Evolutionary conservation across 2,113 vertebrate species (phyloP), one percentile per base, ranked within the genome.

Genomic region (Pyrgilauda ruficollis): DNA sequence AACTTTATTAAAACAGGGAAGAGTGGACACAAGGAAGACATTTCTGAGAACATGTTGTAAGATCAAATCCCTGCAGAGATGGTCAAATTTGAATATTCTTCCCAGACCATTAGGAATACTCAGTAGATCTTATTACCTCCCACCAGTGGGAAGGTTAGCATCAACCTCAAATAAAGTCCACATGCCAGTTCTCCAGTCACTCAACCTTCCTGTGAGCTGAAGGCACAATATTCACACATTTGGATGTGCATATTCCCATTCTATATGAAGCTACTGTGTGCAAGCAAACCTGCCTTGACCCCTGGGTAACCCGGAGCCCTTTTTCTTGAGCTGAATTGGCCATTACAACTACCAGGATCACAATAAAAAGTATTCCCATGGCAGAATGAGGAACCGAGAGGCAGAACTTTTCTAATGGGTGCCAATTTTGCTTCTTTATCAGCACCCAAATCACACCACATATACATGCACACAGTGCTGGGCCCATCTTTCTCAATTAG

Each of bases 311-410:
- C 2, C 39, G 56, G 55, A 86, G 14, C 46, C n/a, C 52, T 69
- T 95, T 23, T 78, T 74, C 82, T 92, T 22, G 27, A 67, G 67
- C 44, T 95, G 94, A 56, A 86, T 9, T 82, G 44, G 62, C 67
- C 73, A 64, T 91, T 80, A 93, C 56, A 95, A 74, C 86, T 30
- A 93, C 80, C 77, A 95, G 94, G 43, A 72, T 90, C 73, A 72
- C n/a, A 91, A 72, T 53, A 68, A 68, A 87, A 97, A 90, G 82
- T 44, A 79, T 90, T 93, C 58, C 50, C 92, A 62, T 26, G 13
- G 82, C 66, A 89, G 81, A 94, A 76, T 19, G 69, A 96, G 72
- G 46, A 92, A 84, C 68, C 94, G 96, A 96, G 79, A 90, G 89
- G 64, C 80, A 75, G 35, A 75, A 94, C 75, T 86, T 53, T 94